A percentile compares a stretch with the other conserved stretches of the same genome.
Conservation (phyloP, 2,113 vertebrate species). For the Butorides virescens region DNA sequence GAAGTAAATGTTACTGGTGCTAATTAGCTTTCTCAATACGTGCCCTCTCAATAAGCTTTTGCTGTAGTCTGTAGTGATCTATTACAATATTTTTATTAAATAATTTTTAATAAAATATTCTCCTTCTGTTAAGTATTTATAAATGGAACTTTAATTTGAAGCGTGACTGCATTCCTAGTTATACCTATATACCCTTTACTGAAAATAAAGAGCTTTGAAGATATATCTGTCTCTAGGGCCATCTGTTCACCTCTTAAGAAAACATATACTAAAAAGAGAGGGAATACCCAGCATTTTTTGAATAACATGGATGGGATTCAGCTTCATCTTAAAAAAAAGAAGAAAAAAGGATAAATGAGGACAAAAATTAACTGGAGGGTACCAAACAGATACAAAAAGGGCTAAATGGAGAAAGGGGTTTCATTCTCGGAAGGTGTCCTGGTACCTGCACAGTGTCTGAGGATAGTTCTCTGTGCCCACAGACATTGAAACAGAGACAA, state of each 20-base stretch:
- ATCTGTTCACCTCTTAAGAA: constrained; percentile 42
- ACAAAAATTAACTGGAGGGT: constrained; percentile 15
- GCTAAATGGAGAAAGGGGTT: neutral
- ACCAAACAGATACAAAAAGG: neutral
- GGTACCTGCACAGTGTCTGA: neutral
- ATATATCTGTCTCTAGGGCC: constrained; percentile 1
- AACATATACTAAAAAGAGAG: constrained; percentile 4
- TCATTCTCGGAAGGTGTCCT: neutral
- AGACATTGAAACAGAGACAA: constrained; percentile 24
- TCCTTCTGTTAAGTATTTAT: constrained; percentile 6
- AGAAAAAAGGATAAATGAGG: neutral
- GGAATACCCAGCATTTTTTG: constrained; percentile 36
- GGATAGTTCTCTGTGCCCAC: constrained; percentile 13
- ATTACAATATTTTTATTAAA: constrained; percentile 23
- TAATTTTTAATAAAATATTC: neutral
- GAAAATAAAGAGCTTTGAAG: constrained; percentile 34
- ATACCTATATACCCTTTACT: neutral
- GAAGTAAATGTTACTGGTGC: neutral
- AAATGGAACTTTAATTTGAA: constrained; percentile 40
- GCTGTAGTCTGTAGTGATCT: neutral
- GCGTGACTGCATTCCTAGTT: neutral
- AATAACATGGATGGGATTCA: neutral
- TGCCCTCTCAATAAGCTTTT: neutral
- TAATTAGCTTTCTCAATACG: neutral
- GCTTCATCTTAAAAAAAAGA: neutral